Conservation (phyloP, 2,113 vertebrate genomes). For the Mormyrus lacerda region DNA sequence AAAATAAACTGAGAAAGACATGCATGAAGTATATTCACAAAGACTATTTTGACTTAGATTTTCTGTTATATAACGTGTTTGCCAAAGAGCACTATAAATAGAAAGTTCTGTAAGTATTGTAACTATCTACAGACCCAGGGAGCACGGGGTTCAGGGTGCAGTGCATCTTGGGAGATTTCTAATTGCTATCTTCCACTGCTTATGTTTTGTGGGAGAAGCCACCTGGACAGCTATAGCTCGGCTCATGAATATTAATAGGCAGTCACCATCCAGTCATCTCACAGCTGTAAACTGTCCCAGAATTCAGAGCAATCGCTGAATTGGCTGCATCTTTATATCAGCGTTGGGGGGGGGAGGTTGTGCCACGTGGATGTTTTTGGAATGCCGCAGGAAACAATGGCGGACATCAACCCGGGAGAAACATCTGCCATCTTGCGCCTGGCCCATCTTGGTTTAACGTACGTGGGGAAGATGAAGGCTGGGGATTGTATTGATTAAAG, state of each 20-base stretch:
- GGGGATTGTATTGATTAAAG: slow-evolving; percentile 50
- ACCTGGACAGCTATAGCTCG: not conserved
- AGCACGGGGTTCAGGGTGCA: not conserved
- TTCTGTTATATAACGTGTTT: not conserved
- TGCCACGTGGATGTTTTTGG: not conserved
- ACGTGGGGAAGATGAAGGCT: slow-evolving; percentile 27
- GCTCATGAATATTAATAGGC: not conserved
- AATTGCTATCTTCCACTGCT: not conserved
- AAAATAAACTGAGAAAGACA: not conserved
- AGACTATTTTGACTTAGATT: not conserved
- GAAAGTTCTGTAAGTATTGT: not conserved
- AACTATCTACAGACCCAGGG: not conserved
- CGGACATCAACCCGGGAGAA: not conserved
- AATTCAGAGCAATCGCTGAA: not conserved
- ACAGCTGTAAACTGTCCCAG: not conserved
- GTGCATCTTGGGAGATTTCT: not conserved
- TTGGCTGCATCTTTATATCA: not conserved
- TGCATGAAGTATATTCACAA: not conserved
- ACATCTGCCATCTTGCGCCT: not conserved
- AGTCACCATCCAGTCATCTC: not conserved
- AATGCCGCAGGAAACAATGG: not conserved
- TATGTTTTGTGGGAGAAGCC: not conserved
- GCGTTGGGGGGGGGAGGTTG: not conserved
- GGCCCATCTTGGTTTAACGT: slow-evolving; percentile 19
- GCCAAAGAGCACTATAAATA: not conserved